Conservation (phyloP, 2,797 vertebrate species). For the Xerus rutilus region DNA sequence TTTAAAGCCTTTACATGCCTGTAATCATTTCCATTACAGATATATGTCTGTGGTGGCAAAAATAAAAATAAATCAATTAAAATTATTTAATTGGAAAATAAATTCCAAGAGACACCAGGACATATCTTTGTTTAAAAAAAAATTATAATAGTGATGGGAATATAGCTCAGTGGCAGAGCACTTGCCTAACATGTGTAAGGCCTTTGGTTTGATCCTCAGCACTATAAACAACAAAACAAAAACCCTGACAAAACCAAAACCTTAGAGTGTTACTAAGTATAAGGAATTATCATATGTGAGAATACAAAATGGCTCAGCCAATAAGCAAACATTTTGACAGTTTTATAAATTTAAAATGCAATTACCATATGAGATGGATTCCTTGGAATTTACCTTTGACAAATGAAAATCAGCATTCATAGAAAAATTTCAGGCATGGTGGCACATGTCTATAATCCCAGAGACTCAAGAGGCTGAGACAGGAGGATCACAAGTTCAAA, state of each 20-base stretch:
- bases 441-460: no score
- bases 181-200: not conserved
- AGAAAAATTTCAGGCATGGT: not conserved
- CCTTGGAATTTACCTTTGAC: not conserved
- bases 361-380: not conserved
- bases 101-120: not conserved
- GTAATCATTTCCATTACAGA: not conserved
- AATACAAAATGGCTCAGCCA: not conserved
- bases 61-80: not conserved
- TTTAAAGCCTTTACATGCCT: conserved; percentile 1
- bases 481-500: no score
- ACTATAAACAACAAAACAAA: not conserved
- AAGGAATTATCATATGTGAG: not conserved
- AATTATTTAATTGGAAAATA: not conserved
- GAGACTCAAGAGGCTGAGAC: no score
- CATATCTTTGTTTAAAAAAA: not conserved
- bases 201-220: not conserved
- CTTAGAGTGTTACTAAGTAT: not conserved
- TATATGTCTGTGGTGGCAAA: not conserved
- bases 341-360: not conserved
- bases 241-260: not conserved
- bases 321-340: not conserved
- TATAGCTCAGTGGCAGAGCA: not conserved
- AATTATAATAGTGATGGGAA: not conserved
- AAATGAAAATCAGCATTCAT: not conserved